Conservation (phyloP, 2,888 invertebrate species). For the Callosobruchus maculatus region DNA sequence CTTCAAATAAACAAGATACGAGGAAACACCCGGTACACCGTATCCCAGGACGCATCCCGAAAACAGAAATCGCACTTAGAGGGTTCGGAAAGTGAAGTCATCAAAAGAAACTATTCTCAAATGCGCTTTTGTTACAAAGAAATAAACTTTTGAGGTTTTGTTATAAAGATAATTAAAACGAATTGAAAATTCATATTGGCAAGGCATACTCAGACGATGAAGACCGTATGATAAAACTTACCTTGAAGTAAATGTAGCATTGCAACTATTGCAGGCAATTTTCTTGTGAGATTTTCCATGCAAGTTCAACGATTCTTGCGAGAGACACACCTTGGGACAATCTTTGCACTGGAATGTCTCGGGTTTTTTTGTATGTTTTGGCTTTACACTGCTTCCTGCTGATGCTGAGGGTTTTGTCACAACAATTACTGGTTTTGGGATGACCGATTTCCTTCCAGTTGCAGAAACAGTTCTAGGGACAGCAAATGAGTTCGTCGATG, state of each 20-base stretch:
- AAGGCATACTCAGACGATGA: too few species aligned
- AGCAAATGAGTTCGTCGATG: neutral
- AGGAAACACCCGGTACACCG: too few species aligned
- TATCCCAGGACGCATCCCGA: too few species aligned
- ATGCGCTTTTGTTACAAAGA: too few species aligned
- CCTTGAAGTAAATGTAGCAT: constrained; percentile 35
- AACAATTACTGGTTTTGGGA: neutral
- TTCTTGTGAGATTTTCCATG: constrained; percentile 38
- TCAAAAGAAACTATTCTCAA: too few species aligned
- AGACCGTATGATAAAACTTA: neutral
- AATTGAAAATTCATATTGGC: too few species aligned
- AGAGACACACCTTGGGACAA: constrained; percentile 37
- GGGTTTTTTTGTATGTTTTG: neutral
- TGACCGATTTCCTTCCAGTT: neutral
- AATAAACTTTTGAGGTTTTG: too few species aligned
- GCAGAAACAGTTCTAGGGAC: constrained; percentile 7
- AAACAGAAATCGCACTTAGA: too few species aligned
- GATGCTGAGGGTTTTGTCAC: neutral
- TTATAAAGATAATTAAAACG: too few species aligned
- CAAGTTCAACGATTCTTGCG: constrained; percentile 24
- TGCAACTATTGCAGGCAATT: constrained; percentile 37
- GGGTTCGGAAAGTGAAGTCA: too few species aligned
- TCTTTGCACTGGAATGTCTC: constrained; percentile 32
- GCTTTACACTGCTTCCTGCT: neutral
- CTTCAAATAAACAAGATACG: too few species aligned